Conservation (phyloP, 1,140 invertebrate species). For the Anoplophora glabripennis region DNA sequence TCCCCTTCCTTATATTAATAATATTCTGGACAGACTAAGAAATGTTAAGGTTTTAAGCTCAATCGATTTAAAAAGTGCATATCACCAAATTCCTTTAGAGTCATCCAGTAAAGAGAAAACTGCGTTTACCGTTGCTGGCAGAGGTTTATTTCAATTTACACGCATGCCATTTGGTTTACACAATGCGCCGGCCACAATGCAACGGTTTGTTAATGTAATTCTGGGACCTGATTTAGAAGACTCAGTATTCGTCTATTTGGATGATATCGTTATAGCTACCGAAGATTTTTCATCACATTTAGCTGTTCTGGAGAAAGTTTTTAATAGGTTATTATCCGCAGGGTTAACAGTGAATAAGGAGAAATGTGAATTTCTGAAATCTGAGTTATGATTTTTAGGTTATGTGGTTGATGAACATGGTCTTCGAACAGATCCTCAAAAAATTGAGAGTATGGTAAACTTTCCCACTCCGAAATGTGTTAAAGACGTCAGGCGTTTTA, state of each 20-base stretch:
- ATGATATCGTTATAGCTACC: slow-evolving; percentile 44
- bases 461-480: slow-evolving; percentile 35
- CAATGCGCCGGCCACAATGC: slow-evolving; percentile 46
- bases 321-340: slow-evolving; percentile 15
- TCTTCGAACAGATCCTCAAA: slow-evolving; percentile 35
- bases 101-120: neutral
- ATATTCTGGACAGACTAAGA: slow-evolving; percentile 37
- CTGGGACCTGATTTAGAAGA: slow-evolving; percentile 41
- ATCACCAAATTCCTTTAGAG: neutral
- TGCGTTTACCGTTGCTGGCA: slow-evolving; percentile 44
- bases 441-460: slow-evolving; percentile 25
- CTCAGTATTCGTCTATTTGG: slow-evolving; percentile 37
- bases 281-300: slow-evolving; percentile 45
- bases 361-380: slow-evolving; percentile 33
- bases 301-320: slow-evolving; percentile 23
- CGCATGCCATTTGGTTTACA: slow-evolving; percentile 46
- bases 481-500: slow-evolving; percentile 32
- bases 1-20: slow-evolving; percentile 27
- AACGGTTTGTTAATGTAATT: slow-evolving; percentile 45
- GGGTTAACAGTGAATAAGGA: slow-evolving; percentile 26
- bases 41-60: slow-evolving; percentile 30
- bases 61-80: slow-evolving; percentile 36
- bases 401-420: slow-evolving; percentile 39
- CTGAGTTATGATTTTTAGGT: slow-evolving; percentile 43
- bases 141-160: slow-evolving; percentile 42